Evolutionary conservation across 2,113 vertebrate species (phyloP).

Genomic region (Lepisosteus osseus): DNA sequence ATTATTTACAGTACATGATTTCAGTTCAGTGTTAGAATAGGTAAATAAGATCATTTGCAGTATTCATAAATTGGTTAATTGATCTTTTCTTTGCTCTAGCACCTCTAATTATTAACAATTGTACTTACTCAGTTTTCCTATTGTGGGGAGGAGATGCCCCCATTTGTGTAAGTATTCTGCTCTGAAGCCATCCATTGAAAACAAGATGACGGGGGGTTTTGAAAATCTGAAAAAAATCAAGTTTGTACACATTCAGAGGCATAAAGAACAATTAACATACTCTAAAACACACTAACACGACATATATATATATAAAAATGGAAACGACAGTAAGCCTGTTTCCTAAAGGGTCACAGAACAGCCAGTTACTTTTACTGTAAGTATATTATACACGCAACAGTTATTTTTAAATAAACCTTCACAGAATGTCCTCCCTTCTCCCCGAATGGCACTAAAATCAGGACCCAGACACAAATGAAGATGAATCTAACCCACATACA

Average conservation of each 20-base stretch:
- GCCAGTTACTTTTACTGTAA: no score
- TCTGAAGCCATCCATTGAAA: constrained; percentile 93
- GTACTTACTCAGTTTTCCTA: constrained; percentile 85
- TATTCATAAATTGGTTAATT: no score
- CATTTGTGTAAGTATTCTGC: constrained; percentile 80
- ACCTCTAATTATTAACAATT: neutral
- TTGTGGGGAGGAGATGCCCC: constrained; percentile 66
- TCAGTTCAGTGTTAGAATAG: no score
- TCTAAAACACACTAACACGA: neutral
- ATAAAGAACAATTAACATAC: neutral
- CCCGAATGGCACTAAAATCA: no score
- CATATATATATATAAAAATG: neutral
- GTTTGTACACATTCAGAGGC: no score
- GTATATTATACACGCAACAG: no score
- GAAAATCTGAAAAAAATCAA: constrained; percentile 69
- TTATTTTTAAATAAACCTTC: no score
- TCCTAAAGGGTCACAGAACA: neutral
- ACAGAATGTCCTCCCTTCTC: no score
- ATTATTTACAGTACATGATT: no score
- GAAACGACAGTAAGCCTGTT: neutral
- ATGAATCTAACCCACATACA: neutral
- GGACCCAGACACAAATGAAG: no score
- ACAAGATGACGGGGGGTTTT: constrained; percentile 80
- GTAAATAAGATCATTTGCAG: no score
- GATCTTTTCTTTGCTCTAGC: no score